These are phyloP conservation scores for Tokudaia tokunoshimensis DNA, from an alignment of 2,797 vertebrate species.

Conservation along the genomic window DNA sequence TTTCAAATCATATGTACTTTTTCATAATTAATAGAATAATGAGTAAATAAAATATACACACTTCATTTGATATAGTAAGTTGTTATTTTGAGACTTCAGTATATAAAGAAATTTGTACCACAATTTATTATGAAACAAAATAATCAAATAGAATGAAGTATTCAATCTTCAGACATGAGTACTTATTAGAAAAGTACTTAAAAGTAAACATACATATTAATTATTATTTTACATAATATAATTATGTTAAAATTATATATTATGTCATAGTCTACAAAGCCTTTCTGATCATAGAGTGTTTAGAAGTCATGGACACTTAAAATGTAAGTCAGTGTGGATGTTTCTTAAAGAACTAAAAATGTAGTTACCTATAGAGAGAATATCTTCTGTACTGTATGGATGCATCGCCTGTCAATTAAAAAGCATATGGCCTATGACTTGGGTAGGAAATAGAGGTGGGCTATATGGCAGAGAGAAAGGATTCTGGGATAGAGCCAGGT, in stretches of 20 bases:
- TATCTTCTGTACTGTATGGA: not conserved
- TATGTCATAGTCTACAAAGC: not conserved
- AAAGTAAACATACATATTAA: slow-evolving; percentile 35
- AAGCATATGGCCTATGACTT: not conserved
- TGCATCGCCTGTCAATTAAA: not conserved
- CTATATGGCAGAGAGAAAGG: not conserved
- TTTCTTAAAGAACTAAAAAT: not conserved
- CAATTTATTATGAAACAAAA: not conserved
- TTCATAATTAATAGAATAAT: not conserved
- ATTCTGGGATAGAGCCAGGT: not conserved
- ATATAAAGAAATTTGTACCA: not conserved
- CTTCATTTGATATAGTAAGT: not conserved
- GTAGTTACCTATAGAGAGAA: not conserved
- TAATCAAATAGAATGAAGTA: not conserved
- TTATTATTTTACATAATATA: not conserved
- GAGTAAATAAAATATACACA: not conserved
- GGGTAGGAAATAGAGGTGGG: not conserved
- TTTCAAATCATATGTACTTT: not conserved
- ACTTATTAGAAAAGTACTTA: not conserved
- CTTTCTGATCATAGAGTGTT: not conserved
- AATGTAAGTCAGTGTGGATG: not conserved
- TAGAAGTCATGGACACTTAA: not conserved
- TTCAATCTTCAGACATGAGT: not conserved
- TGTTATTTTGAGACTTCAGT: not conserved
- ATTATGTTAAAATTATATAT: not conserved